A percentile compares a stretch with the other conserved stretches of the same genome.
These are phyloP conservation scores for Ctenopoma kingsleyae DNA, from an alignment of 2,797 vertebrate genomes.

Conservation along the genomic window DNA sequence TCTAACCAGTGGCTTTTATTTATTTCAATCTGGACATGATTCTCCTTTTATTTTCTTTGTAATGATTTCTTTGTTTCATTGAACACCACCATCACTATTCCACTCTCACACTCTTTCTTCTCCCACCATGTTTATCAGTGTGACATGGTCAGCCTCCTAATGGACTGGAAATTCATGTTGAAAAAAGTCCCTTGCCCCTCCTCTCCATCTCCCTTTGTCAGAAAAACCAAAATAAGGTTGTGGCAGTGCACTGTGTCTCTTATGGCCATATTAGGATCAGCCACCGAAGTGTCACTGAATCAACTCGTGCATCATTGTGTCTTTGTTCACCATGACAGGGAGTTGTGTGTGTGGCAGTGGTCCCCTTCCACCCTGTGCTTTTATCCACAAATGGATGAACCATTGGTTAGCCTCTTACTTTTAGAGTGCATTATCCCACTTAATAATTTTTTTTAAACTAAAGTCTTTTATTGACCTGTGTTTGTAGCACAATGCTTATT, in stretches of 20 bases:
- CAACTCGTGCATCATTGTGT: conserved; percentile 74
- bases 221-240: conserved; percentile 74
- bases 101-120: conserved; percentile 17
- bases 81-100: conserved; percentile 2
- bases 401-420: conserved; percentile 39
- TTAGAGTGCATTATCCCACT: conserved; percentile 60
- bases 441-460: conserved; percentile 58
- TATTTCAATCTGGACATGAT: conserved; percentile 15
- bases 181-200: conserved; percentile 48
- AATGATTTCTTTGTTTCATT: conserved; percentile 37
- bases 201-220: conserved; percentile 50
- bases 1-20: conserved; percentile 6
- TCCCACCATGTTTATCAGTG: conserved; percentile 54
- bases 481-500: conserved; percentile 30
- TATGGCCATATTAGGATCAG: conserved; percentile 78
- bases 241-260: conserved; percentile 65
- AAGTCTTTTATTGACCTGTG: conserved; percentile 50
- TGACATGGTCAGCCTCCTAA: conserved; percentile 74
- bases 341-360: conserved; percentile 36
- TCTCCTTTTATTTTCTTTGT: conserved; percentile 18
- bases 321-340: conserved; percentile 71
- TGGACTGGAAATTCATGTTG: conserved; percentile 75
- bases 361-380: conserved; percentile 48
- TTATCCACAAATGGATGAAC: conserved; percentile 69
- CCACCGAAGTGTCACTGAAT: conserved; percentile 67